Conservation (phyloP, 1,140 invertebrate species). For the Micrasema minimum region DNA sequence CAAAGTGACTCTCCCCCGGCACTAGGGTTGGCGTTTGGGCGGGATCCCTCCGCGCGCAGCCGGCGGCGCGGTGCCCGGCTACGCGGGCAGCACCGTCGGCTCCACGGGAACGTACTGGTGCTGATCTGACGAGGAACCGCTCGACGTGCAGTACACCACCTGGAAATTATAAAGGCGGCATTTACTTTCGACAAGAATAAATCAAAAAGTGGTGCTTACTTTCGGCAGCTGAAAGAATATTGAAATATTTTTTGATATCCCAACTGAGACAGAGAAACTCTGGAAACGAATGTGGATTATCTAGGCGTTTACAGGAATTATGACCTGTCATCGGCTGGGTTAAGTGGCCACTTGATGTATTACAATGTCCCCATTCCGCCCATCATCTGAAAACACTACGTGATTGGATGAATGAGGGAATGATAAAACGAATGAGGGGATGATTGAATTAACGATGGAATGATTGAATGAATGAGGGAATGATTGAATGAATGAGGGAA, state of each 20-base stretch:
- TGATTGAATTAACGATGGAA: no score
- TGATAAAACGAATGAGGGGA: no score
- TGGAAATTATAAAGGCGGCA: slow-evolving; percentile 3
- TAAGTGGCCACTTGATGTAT: no score
- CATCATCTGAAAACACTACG: no score
- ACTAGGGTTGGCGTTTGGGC: no score
- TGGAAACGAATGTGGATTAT: not conserved
- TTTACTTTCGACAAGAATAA: not conserved
- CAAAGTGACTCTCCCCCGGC: no score
- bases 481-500: no score
- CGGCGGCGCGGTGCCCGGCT: no score
- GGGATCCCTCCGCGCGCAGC: no score
- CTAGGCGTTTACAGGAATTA: not conserved
- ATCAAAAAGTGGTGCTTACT: not conserved
- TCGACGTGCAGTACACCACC: slow-evolving; percentile 46
- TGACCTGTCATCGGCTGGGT: not conserved
- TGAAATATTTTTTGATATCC: not conserved
- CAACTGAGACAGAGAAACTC: not conserved
- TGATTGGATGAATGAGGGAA: no score
- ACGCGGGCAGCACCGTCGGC: slow-evolving; percentile 43
- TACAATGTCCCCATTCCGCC: no score
- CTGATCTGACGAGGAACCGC: slow-evolving; percentile 25
- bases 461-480: no score
- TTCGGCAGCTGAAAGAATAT: not conserved
- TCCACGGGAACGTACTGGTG: slow-evolving; percentile 46